Evolutionary conservation across 23 tunicate genomes (phyloP), one percentile per base, ranked within the genome.

Genomic region (Aplidium turbinatum): DNA sequence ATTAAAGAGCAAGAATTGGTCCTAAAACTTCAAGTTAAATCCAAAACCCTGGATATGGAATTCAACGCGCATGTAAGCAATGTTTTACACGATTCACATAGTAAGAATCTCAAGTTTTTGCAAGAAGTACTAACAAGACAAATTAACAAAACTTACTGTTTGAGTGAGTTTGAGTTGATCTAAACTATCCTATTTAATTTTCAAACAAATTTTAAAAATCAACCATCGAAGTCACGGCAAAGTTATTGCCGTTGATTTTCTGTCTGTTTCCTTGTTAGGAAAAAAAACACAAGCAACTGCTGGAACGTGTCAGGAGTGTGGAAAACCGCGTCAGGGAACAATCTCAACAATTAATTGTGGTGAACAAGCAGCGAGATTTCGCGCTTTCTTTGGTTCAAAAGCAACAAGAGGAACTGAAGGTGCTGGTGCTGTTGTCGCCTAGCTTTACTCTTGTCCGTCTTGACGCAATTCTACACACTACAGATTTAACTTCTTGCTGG

Each of bases 1-100:
- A 54, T 83, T 18, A 54, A 85, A 50, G 90, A 83, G 33, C 97
- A 90, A 78, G 97, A 90, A 42, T 28, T 54, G 2, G 97, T 90
- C 22, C 65, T 82, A 21, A 83, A 85, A 39, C 54, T 90, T 22
- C 85, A 73, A 39, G 97, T 90, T 19, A 83, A 78, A 72, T 83
- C 85, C 19, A 78, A 90, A 73, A 87, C 89, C 6, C 60, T 90
- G 38, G 97, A 90, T 64, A 81, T 83, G 0, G 90, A 90, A 52
- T 55, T 88, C 0, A 75, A 57, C 20, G 53, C 96, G 9, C 68
- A 82, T 58, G 96, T 88, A 40, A 24, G 85, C 34, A 24, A 1
- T 5, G 13, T 62, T 13, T 22, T 25, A 56, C 65, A 18, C 20
- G 23, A 16, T 57, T n/a, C n/a, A n/a, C n/a, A n/a, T n/a, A n/a